These are phyloP conservation scores for Odiellus spinosus DNA, from an alignment of 2,888 invertebrate species.

Conservation along the genomic window DNA sequence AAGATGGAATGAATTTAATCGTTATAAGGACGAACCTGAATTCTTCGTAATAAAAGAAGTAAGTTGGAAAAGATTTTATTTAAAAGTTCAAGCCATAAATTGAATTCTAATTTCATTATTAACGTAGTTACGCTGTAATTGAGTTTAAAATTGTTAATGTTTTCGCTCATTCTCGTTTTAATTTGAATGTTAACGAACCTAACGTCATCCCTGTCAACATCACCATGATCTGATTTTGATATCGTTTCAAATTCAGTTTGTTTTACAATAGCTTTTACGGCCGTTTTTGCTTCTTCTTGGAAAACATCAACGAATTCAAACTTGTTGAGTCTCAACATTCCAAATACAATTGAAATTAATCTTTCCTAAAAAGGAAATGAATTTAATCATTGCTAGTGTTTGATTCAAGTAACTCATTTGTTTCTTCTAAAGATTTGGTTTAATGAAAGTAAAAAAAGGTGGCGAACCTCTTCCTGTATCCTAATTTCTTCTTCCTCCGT, in stretches of 20 bases:
- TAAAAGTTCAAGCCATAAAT: conserved; percentile 52
- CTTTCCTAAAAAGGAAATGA: conserved; percentile 48
- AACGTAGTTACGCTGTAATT: conserved; percentile 39
- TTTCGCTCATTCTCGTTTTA: too few species aligned
- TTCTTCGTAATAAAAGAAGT: conserved; percentile 51
- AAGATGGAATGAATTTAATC: not conserved
- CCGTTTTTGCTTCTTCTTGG: conserved; percentile 66
- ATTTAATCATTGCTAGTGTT: not conserved
- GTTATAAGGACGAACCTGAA: conserved; percentile 36
- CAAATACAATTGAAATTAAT: conserved; percentile 70
- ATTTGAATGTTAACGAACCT: conserved; percentile 7
- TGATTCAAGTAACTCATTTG: too few species aligned
- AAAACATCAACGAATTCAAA: conserved; percentile 60
- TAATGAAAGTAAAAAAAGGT: too few species aligned
- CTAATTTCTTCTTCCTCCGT: conserved; percentile 27
- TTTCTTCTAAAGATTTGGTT: too few species aligned
- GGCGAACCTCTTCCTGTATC: not conserved
- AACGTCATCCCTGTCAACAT: conserved; percentile 23
- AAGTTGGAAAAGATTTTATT: conserved; percentile 47
- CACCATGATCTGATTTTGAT: conserved; percentile 28
- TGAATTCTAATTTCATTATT: conserved; percentile 43
- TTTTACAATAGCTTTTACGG: conserved; percentile 73
- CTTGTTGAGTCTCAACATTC: conserved; percentile 69
- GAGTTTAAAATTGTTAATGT: too few species aligned
- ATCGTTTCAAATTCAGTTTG: conserved; percentile 40